These are phyloP conservation scores for Pyrochroa serraticornis DNA, from an alignment of 2,888 invertebrate species.

Conservation along the genomic window DNA sequence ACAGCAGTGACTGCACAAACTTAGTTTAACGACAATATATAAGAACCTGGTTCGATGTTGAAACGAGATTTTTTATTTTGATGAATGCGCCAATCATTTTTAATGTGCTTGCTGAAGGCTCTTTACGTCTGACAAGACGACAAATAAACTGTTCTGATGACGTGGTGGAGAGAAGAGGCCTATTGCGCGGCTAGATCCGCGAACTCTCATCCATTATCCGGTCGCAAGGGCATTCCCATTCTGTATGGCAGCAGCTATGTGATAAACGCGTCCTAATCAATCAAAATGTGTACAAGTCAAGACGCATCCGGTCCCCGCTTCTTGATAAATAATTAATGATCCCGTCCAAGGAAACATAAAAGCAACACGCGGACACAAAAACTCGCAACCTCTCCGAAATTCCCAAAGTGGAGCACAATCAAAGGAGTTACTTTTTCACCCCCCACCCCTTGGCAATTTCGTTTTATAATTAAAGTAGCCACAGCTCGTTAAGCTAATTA, in stretches of 20 bases:
- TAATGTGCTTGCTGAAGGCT: neutral
- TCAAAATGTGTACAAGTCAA: slow-evolving; percentile 17
- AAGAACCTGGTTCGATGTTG: too few relatives aligned
- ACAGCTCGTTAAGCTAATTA: slow-evolving; percentile 49
- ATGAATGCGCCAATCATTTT: neutral
- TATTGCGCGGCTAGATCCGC: slow-evolving; percentile 9
- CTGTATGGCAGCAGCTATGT: slow-evolving; percentile 1
- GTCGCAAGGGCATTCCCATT: slow-evolving; percentile 10
- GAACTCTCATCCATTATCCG: slow-evolving; percentile 20
- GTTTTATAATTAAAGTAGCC: slow-evolving; percentile 42
- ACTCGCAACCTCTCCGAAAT: neutral
- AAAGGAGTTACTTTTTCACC: slow-evolving; percentile 7
- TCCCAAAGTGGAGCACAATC: slow-evolving; percentile 3
- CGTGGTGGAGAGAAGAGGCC: neutral
- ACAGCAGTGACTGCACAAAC: too few relatives aligned
- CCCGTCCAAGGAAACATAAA: neutral
- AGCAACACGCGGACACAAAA: neutral
- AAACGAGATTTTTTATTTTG: neutral
- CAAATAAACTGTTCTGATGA: neutral
- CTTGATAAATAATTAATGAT: slow-evolving; percentile 22
- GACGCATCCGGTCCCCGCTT: slow-evolving; percentile 6
- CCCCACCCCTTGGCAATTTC: slow-evolving; percentile 4
- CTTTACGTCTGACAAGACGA: neutral
- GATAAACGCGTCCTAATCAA: slow-evolving; percentile 19
- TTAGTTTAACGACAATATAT: too few relatives aligned